These are phyloP conservation scores for Ctenopoma multispine DNA, from an alignment of 2,797 vertebrate species.

Conservation along the genomic window DNA sequence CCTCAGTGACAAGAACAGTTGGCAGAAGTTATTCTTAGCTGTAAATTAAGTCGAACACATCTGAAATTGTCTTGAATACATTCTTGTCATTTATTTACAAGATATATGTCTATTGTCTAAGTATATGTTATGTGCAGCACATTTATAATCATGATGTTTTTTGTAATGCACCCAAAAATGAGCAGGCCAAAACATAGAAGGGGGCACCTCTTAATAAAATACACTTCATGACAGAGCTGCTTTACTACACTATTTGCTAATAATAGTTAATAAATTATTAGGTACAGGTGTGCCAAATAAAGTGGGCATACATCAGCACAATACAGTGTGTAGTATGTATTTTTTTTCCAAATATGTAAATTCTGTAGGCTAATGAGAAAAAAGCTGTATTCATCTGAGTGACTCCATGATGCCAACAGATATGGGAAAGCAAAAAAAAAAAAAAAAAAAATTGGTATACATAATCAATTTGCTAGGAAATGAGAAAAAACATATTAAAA, in stretches of 20 bases:
- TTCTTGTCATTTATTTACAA: background rate
- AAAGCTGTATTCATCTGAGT: background rate
- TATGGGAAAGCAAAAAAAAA: constrained; percentile 53
- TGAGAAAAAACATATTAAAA: constrained; percentile 81
- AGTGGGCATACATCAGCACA: too few relatives aligned
- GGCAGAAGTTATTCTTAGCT: background rate
- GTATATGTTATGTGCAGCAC: background rate
- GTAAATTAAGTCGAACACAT: constrained; percentile 10
- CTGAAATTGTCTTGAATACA: background rate
- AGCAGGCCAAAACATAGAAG: too few relatives aligned
- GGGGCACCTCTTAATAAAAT: too few relatives aligned
- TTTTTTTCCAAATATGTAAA: background rate
- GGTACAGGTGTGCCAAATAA: too few relatives aligned
- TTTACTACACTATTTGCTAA: too few relatives aligned
- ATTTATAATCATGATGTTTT: too few relatives aligned
- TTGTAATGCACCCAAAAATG: too few relatives aligned
- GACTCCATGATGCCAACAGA: constrained; percentile 45
- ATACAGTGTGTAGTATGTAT: background rate
- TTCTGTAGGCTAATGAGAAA: background rate
- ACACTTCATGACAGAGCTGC: too few relatives aligned
- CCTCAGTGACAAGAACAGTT: constrained; percentile 5
- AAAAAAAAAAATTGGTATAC: constrained; percentile 59
- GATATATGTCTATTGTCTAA: background rate
- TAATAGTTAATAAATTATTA: too few relatives aligned
- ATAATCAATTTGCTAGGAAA: constrained; percentile 80